A percentile compares a stretch with the other conserved stretches of the same genome.
Evolutionary conservation across 2,113 vertebrate genomes (phyloP).

Genomic region (Corythornis madagascariensis): DNA sequence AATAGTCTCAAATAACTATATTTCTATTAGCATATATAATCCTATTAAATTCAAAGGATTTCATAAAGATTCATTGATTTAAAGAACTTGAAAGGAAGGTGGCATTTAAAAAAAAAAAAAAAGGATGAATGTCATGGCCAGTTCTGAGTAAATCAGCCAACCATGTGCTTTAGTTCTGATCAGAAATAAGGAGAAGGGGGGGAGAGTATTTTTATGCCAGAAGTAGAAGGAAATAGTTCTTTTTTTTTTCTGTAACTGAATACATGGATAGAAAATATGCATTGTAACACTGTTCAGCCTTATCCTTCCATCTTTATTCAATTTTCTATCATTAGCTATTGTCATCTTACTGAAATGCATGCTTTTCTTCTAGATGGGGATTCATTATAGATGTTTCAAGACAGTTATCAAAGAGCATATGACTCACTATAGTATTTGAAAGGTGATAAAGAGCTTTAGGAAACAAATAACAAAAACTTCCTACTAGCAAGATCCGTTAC

Average conservation of each 20-base stretch:
- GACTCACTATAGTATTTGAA: conserved; percentile 19
- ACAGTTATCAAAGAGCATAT: conserved; percentile 11
- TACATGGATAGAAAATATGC: neutral
- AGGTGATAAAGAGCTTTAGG: conserved; percentile 28
- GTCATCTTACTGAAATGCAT: neutral
- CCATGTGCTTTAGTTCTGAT: neutral
- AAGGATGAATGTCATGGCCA: neutral
- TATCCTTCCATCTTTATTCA: neutral
- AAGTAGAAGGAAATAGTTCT: neutral
- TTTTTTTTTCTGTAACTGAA: neutral
- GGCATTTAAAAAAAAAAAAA: neutral
- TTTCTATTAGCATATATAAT: neutral
- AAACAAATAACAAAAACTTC: conserved; percentile 41
- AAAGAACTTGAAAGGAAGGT: neutral
- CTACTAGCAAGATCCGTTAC: neutral
- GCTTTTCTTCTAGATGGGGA: neutral
- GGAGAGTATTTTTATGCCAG: neutral
- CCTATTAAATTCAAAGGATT: neutral
- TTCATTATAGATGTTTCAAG: conserved; percentile 17
- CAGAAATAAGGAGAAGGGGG: neutral
- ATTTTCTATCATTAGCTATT: conserved; percentile 18
- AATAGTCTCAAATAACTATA: neutral
- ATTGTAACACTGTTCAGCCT: neutral
- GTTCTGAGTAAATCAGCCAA: neutral
- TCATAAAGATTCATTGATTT: neutral